Conservation (phyloP, 2,797 vertebrate species). For the Myoxocephalus aenaeus region DNA sequence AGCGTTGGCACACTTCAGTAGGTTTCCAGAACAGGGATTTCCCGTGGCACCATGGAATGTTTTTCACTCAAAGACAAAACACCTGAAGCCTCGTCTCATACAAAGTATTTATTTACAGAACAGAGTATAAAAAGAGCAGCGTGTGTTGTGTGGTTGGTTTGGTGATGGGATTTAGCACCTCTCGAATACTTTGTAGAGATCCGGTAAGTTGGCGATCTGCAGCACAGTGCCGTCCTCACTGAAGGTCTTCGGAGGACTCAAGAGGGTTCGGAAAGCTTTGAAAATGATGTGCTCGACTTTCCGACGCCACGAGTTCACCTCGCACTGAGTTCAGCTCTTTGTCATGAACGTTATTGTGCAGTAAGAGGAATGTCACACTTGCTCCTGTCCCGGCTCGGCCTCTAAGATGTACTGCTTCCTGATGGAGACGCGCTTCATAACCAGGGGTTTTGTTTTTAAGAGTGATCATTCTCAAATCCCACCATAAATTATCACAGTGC, state of each 20-base stretch:
- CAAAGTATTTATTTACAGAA: constrained; percentile 68
- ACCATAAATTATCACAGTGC: constrained; percentile 4
- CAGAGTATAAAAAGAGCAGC: constrained; percentile 41
- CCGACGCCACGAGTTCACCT: constrained; percentile 90
- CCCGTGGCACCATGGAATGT: neutral
- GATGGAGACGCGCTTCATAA: constrained; percentile 89
- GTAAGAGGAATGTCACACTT: constrained; percentile 34
- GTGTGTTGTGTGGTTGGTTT: neutral
- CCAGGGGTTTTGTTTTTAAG: constrained; percentile 29
- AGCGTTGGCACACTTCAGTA: constrained; percentile 21
- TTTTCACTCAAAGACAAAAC: constrained; percentile 18
- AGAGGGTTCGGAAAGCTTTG: constrained; percentile 90
- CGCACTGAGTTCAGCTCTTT: constrained; percentile 8
- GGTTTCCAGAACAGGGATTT: constrained; percentile 1
- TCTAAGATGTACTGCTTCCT: constrained; percentile 90
- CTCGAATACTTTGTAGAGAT: too few species aligned
- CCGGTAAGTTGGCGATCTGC: constrained; percentile 89
- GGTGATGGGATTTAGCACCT: constrained; percentile 13
- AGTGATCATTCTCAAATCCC: constrained; percentile 36
- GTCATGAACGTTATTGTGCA: neutral
- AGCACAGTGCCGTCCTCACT: constrained; percentile 93
- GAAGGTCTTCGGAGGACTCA: constrained; percentile 89
- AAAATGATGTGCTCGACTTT: constrained; percentile 93
- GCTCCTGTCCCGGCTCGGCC: constrained; percentile 69
- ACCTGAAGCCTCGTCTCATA: constrained; percentile 4